phyloP scores from a whole-genome alignment of 2,113 vertebrate genomes.

The Datnioides undecimradiatus region DNA sequence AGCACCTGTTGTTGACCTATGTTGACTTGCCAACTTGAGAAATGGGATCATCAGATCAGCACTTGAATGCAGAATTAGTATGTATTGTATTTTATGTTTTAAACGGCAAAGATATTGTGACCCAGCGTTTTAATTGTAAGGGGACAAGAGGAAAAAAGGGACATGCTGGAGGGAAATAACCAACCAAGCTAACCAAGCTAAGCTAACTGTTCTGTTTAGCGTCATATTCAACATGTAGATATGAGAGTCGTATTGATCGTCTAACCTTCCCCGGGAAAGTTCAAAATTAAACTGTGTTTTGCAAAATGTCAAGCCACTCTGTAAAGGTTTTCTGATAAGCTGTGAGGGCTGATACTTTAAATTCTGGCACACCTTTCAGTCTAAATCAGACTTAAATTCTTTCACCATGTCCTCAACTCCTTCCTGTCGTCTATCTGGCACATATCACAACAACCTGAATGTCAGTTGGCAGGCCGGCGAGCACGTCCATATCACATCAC shows the following conservation, averaged over 20 bases:
- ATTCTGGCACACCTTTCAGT: background rate
- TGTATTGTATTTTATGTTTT: no score
- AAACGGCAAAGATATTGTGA: no score
- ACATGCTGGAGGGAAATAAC: no score
- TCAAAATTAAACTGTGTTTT: background rate
- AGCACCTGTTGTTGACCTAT: no score
- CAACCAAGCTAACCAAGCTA: no score
- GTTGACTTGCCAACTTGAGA: no score
- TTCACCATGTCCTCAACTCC: constrained; percentile 6
- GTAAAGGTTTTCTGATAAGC: background rate
- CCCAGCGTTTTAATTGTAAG: no score
- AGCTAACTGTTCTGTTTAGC: background rate
- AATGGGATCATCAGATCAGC: no score
- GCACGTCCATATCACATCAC: constrained; percentile 58
- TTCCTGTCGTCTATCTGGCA: constrained; percentile 40
- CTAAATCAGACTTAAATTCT: constrained; percentile 17
- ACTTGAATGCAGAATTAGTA: no score
- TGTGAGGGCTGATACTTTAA: no score
- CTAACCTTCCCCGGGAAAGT: no score
- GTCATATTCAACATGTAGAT: background rate
- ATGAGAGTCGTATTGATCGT: background rate
- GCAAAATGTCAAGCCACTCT: background rate
- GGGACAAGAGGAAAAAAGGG: no score
- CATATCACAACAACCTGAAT: constrained; percentile 29
- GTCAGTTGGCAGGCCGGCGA: constrained; percentile 33